Base-by-base conservation (phyloP, 2,888 invertebrate genomes). In the Ecliptopera silaceata region DNA sequence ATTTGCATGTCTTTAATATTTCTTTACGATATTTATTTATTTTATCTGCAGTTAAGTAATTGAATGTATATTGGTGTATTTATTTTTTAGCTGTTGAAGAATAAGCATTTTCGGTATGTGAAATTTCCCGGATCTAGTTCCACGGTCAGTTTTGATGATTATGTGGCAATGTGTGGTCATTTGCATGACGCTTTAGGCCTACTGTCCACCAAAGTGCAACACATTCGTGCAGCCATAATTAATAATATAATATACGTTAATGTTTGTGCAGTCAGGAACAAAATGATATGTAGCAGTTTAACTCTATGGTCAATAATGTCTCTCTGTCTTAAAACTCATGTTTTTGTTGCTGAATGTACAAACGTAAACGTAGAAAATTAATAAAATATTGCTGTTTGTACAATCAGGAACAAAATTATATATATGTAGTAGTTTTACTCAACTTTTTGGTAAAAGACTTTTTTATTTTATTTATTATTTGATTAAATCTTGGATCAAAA, bases 61-160 rank as follows among this genome's bases (percentile, higher is more conserved):
- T 87, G 85, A 80, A 93, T 93, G 88, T 87, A 84, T 86, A 89
- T 88, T 87, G 86, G 81, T 91, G 81, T 88, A 85, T 89, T 88
- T 88, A 86, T 86, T 87, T 89, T 90, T 89, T 90, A 90, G 88
- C 88, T 88, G 71, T 88, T 91, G 88, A 88, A 90, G 88, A 91
- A 88, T 88, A 89, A 89, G 79, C 89, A 90, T 90, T 92, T 90
- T 89, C 91, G 91, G 84, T 91, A 91, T 91, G 89, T 91, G 85
- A 89, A 90, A 88, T 90, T 91, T 82, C 91, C 91, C 71, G 91
- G 91, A 79, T 90, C 91, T 59, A 81, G 88, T 66, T 79, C 89
- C 59, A 91, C 90, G 91, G 91, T 91, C 85, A 91, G 91, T 90
- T 84, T 82, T 68, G 71, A 77, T 77, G 71, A 75, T 82, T 83